Base-by-base conservation (phyloP, 2,113 vertebrate genomes). In the Periophthalmodon schlosseri region DNA sequence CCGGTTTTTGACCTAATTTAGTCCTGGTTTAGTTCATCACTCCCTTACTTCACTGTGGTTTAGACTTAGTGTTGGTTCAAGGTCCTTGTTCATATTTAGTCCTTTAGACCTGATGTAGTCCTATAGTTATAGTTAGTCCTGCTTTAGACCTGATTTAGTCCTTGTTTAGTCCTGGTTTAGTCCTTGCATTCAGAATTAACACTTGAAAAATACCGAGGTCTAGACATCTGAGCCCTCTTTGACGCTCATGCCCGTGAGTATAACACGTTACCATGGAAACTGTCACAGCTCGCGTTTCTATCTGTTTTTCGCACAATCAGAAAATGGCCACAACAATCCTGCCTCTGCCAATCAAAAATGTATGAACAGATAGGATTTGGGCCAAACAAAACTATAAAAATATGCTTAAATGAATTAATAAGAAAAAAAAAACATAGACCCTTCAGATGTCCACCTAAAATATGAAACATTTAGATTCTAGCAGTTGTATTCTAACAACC, bases 251-350 rank as follows among this genome's bases (percentile, higher is more conserved):
- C 52, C 2, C 57, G 80, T 66, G 71, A 80, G 74, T 87, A 79
- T 84, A 77, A 88, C 72, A 74, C 68, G 83, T 91, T 74, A 70
- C 91, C 87, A 91, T 89, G 87, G 91, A 87, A 90, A 91, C 88
- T 84, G 87, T 90, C 86, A 89, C 88, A 85, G 75, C 73, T 63
- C 56, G 83, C n/a, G 15, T 87, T 80, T 84, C 76, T 68, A 67
- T 71, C 84, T 56, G 20, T 56, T 56, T 56, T 56, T 56, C 52
- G 21, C 52, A 56, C 20, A 56, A 56, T 56, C 52, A 56, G 52
- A 56, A 56, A 56, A 56, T 56, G 52, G 52, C 52, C 52, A 10
- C 52, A 21, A 56, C 52, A 56, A 1, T 18, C 7, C 56, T 23
- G 56, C 21, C 49, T 57, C 56, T 12, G 56, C 56, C n/a, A 57